Evolutionary conservation across 30 jellyfish, hydroid and myxozoan species (phyloP).

Genomic region (Aurelia coerulea): DNA sequence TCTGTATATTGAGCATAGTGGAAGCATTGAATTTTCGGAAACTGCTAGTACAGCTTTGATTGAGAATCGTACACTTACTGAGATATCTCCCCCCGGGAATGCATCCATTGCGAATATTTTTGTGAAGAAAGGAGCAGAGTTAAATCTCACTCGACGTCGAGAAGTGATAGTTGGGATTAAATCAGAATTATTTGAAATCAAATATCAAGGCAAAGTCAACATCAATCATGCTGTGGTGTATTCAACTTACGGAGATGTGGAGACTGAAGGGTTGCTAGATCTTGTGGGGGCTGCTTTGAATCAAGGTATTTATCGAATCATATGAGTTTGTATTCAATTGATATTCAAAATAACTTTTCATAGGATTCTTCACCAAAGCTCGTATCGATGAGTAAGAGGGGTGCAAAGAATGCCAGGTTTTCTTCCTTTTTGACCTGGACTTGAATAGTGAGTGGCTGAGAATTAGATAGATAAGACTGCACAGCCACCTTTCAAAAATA

Average conservation of each 20-base stretch:
- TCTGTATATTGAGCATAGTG: conserved; percentile 54
- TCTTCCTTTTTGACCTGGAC: too few species aligned
- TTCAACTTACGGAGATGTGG: conserved; percentile 70
- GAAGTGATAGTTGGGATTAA: conserved; percentile 45
- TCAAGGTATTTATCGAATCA: background rate
- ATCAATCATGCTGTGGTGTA: conserved; percentile 56
- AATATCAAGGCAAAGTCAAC: conserved; percentile 46
- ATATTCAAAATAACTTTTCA: too few species aligned
- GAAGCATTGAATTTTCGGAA: conserved; percentile 59
- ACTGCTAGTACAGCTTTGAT: conserved; percentile 67
- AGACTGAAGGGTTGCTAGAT: conserved; percentile 48
- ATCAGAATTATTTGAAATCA: conserved; percentile 50
- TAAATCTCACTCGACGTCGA: conserved; percentile 36
- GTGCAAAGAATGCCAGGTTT: too few species aligned
- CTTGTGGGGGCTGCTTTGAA: conserved; percentile 49
- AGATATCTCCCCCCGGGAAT: background rate
- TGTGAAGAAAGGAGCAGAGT: conserved; percentile 58
- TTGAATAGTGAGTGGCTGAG: too few species aligned
- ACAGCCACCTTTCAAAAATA: too few species aligned
- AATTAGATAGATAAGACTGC: too few species aligned
- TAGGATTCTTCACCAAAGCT: too few species aligned
- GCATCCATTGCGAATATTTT: conserved; percentile 57
- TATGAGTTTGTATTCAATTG: background rate
- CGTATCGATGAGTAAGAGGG: too few species aligned
- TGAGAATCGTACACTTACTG: conserved; percentile 35